Percentiles rank a stretch among this genome's conserved stretches.
These are phyloP conservation scores for Chiloscyllium punctatum DNA, from an alignment of 2,797 vertebrate species.

Conservation along the genomic window DNA sequence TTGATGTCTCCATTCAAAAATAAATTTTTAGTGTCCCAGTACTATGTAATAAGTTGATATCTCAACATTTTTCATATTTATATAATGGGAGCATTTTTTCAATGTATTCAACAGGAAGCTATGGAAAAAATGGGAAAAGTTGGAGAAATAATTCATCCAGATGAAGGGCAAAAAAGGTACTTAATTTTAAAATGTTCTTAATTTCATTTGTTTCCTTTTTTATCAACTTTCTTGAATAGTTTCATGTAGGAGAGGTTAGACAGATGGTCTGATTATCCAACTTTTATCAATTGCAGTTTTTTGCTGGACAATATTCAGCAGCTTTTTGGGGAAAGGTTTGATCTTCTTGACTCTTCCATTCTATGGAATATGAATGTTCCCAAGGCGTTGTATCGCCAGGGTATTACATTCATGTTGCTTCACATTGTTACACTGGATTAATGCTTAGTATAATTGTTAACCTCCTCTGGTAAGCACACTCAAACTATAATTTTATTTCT, in stretches of 20 bases:
- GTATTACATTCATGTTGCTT: not conserved
- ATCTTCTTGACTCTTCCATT: not conserved
- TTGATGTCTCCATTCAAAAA: not conserved
- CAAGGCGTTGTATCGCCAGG: not conserved
- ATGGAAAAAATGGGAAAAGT: slow-evolving; percentile 85
- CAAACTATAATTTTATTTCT: not conserved
- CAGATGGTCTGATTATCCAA: not conserved
- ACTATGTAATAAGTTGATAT: not conserved
- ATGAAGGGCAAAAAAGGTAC: slow-evolving; percentile 71
- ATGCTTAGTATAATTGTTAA: not conserved
- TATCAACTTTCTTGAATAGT: not conserved
- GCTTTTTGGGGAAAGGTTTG: not conserved
- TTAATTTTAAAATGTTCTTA: not conserved
- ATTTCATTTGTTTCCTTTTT: not conserved
- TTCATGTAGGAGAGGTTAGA: not conserved
- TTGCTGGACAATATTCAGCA: not conserved
- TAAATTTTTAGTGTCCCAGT: not conserved
- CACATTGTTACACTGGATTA: not conserved
- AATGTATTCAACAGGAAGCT: slow-evolving; percentile 68
- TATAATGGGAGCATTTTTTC: not conserved
- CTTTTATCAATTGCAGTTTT: not conserved
- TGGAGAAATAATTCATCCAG: slow-evolving; percentile 72
- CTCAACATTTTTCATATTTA: not conserved
- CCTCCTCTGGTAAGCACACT: not conserved
- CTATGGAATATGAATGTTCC: not conserved